These are phyloP conservation scores for Orthosia cruda DNA, from an alignment of 2,888 invertebrate species.

Conservation along the genomic window DNA sequence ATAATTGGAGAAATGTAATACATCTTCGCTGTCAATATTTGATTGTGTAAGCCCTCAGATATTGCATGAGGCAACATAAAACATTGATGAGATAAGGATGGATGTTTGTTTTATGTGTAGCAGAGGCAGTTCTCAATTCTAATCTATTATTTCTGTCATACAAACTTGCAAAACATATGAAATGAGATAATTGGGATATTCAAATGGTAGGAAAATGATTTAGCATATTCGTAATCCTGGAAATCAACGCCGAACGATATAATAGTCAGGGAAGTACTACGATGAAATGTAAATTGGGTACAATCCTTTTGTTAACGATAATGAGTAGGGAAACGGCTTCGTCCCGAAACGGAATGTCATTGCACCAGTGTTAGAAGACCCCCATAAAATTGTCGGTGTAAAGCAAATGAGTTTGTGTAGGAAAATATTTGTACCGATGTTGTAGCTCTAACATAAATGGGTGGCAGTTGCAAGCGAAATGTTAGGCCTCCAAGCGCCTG, in stretches of 20 bases:
- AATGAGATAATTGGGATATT: constrained; percentile 36
- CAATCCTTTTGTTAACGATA: constrained; percentile 85
- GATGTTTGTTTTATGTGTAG: constrained; percentile 61
- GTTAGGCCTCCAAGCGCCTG: constrained; percentile 78
- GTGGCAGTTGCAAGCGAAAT: constrained; percentile 73
- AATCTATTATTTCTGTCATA: constrained; percentile 22
- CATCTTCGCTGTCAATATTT: constrained; percentile 69
- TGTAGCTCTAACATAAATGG: constrained; percentile 75
- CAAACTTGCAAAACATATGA: neutral
- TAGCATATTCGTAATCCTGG: constrained; percentile 29
- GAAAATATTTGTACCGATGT: constrained; percentile 68
- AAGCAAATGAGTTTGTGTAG: constrained; percentile 62
- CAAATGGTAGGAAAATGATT: constrained; percentile 33
- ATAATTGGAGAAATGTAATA: constrained; percentile 70
- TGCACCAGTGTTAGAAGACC: constrained; percentile 65
- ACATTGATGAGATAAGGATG: constrained; percentile 67
- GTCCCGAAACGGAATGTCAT: constrained; percentile 77
- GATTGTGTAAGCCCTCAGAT: constrained; percentile 53
- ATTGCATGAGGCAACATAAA: constrained; percentile 67
- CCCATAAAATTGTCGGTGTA: constrained; percentile 49
- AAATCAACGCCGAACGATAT: constrained; percentile 69
- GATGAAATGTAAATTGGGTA: constrained; percentile 83
- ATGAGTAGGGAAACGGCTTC: constrained; percentile 80
- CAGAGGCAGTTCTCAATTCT: constrained; percentile 10
- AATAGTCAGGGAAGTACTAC: constrained; percentile 71